Percentiles rank a stretch among this genome's conserved stretches.
Conservation (phyloP, 2,888 invertebrate species). For the Lasioglossum pauxillum region DNA sequence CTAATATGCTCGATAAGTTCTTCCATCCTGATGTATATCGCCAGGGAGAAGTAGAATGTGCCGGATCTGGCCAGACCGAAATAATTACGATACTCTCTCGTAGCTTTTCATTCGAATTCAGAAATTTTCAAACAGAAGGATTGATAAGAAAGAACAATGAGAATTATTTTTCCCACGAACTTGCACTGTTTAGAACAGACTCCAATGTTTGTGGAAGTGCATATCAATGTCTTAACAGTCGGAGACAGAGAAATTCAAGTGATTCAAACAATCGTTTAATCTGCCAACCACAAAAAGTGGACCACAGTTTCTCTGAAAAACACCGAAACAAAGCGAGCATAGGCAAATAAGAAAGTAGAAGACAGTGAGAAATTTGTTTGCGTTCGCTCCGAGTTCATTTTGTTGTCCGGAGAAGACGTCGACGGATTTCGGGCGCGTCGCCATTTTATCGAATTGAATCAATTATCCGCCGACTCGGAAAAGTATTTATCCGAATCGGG, state of each 20-base stretch:
- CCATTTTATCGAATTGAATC: slow-evolving; percentile 1
- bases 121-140: too few species aligned
- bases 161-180: too few species aligned
- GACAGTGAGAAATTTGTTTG: slow-evolving; percentile 38
- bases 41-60: neutral
- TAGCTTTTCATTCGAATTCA: neutral
- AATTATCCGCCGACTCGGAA: slow-evolving; percentile 14
- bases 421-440: neutral
- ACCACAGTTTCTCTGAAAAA: neutral
- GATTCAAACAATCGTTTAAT: neutral
- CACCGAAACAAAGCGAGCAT: neutral
- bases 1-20: neutral
- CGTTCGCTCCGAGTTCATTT: neutral
- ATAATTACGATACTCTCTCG: neutral
- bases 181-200: too few species aligned
- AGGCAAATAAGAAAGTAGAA: neutral
- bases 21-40: neutral
- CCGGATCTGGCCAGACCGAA: neutral
- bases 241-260: neutral
- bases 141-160: too few species aligned
- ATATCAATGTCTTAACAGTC: neutral
- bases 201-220: too few species aligned
- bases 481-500: neutral
- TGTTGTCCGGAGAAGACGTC: neutral
- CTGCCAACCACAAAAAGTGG: neutral